Evolutionary conservation across 2,797 vertebrate genomes (phyloP).

Genomic region (Enteromius fasciolatus): DNA sequence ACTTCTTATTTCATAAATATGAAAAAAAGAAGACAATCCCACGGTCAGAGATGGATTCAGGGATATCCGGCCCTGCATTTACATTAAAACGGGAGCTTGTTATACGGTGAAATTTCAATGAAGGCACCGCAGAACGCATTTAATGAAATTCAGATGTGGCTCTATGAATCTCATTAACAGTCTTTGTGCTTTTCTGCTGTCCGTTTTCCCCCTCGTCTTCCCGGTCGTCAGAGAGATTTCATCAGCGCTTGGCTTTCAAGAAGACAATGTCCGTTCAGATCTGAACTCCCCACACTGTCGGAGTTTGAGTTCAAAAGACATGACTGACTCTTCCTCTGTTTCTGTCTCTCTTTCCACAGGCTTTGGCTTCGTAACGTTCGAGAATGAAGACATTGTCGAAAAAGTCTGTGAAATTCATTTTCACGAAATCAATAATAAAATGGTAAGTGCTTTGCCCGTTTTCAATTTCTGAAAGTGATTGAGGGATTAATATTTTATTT

Average conservation of each 20-base stretch:
- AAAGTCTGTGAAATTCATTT: slow-evolving; percentile 99
- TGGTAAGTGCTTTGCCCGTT: slow-evolving; percentile 86
- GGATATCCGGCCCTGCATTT: slow-evolving; percentile 73
- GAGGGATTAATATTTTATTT: slow-evolving; percentile 80
- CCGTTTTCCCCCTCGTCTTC: slow-evolving; percentile 71
- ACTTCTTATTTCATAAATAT: slow-evolving; percentile 81
- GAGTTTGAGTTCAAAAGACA: slow-evolving; percentile 47
- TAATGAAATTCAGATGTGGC: slow-evolving; percentile 86
- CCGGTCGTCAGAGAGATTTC: slow-evolving; percentile 82
- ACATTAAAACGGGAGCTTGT: slow-evolving; percentile 83
- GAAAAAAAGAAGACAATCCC: slow-evolving; percentile 74
- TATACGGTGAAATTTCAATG: slow-evolving; percentile 84
- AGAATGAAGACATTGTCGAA: slow-evolving; percentile 99
- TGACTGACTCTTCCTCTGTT: slow-evolving; percentile 63
- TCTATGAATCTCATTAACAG: slow-evolving; percentile 85
- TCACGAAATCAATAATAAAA: slow-evolving; percentile 99
- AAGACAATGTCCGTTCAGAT: slow-evolving; percentile 77
- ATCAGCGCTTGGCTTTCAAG: slow-evolving; percentile 78
- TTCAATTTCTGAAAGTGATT: slow-evolving; percentile 46
- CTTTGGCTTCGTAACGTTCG: slow-evolving; percentile 99
- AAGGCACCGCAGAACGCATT: slow-evolving; percentile 82
- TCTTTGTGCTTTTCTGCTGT: slow-evolving; percentile 79
- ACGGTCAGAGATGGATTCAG: slow-evolving; percentile 76
- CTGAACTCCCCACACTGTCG: slow-evolving; percentile 21
- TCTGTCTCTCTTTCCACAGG: slow-evolving; percentile 74